Conservation (phyloP, 2,888 invertebrate species). For the Cephus pygmeus region DNA sequence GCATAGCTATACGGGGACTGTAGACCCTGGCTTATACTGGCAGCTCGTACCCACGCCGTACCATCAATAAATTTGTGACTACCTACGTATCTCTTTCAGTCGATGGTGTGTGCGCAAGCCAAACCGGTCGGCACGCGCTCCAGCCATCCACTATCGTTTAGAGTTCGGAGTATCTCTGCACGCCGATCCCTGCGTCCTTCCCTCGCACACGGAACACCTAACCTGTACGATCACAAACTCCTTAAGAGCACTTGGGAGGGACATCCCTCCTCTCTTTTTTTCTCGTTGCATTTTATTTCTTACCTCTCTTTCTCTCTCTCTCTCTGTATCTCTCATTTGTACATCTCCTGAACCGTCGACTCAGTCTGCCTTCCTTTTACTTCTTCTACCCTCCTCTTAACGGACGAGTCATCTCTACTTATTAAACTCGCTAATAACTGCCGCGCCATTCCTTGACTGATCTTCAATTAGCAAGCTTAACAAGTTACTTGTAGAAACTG, state of each 20-base stretch:
- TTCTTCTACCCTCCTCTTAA: background rate
- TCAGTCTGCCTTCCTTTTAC: background rate
- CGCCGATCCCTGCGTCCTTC: constrained; percentile 7
- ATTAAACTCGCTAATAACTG: constrained; percentile 41
- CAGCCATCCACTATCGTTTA: constrained; percentile 26
- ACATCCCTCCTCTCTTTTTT: constrained; percentile 21
- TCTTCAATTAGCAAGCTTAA: constrained; percentile 25
- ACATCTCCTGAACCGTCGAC: background rate
- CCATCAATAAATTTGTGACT: constrained; percentile 45
- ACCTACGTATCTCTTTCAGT: constrained; percentile 23
- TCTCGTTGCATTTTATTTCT: constrained; percentile 22
- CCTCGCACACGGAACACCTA: background rate
- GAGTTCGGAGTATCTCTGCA: constrained; percentile 11
- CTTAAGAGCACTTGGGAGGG: constrained; percentile 19
- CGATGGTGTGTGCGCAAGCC: constrained; percentile 47
- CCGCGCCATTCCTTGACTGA: constrained; percentile 22
- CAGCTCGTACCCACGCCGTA: background rate
- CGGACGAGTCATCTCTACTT: constrained; percentile 24
- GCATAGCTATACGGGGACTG: background rate
- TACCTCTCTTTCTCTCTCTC: constrained; percentile 6
- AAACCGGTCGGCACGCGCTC: constrained; percentile 61
- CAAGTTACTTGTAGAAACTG: constrained; percentile 31
- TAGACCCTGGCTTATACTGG: background rate
- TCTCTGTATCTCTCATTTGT: background rate
- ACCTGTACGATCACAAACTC: background rate